Evolutionary conservation across 2,888 invertebrate genomes (phyloP).

Genomic region (Drosophila prostipennis): DNA sequence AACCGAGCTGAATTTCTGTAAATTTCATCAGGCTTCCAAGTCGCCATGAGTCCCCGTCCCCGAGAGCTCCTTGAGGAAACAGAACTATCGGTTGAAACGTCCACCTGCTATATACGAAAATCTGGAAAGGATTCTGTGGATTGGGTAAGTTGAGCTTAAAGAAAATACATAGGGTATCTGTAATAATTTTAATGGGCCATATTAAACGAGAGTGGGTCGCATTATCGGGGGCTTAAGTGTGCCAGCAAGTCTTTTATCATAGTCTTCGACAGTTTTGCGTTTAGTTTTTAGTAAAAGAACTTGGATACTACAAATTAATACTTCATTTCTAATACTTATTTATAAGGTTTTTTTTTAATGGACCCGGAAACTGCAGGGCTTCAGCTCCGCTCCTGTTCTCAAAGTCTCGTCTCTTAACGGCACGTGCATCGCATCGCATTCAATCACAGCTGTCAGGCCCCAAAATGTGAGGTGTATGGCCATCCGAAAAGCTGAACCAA

Average conservation of each 20-base stretch:
- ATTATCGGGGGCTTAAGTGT: background rate
- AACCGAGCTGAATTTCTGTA: slow-evolving; percentile 14
- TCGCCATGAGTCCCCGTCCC: slow-evolving; percentile 62
- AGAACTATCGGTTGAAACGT: slow-evolving; percentile 43
- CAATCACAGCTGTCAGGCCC: slow-evolving; percentile 17
- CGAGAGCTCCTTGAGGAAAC: slow-evolving; percentile 56
- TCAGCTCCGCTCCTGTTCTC: slow-evolving; percentile 20
- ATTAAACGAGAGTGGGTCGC: background rate
- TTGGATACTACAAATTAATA: too few species aligned
- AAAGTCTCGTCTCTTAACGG: background rate
- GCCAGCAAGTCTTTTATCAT: too few species aligned
- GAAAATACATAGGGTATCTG: too few species aligned
- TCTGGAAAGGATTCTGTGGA: slow-evolving; percentile 8
- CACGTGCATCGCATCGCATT: slow-evolving; percentile 43
- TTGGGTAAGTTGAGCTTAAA: slow-evolving; percentile 11
- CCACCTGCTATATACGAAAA: slow-evolving; percentile 50
- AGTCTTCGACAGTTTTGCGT: too few species aligned
- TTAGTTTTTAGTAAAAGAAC: too few species aligned
- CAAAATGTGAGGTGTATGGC: slow-evolving; percentile 2
- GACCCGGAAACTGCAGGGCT: background rate
- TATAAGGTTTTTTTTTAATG: background rate
- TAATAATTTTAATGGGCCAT: too few species aligned
- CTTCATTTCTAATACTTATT: too few species aligned
- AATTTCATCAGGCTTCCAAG: slow-evolving; percentile 20
- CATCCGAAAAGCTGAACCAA: slow-evolving; percentile 17